Base-by-base conservation (phyloP, 2,797 vertebrate species). In the Sebastes taczanowskii region DNA sequence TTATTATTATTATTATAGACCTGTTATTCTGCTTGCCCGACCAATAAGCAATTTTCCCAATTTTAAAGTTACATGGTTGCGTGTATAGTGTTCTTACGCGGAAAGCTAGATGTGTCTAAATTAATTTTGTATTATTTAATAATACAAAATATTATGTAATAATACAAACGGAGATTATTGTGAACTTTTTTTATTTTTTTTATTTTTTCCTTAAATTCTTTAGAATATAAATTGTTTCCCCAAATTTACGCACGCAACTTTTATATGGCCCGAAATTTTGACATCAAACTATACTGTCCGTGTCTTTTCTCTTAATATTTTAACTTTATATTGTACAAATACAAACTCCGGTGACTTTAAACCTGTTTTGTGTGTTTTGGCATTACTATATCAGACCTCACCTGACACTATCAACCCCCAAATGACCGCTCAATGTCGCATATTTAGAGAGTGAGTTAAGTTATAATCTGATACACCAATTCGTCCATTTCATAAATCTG, bases 1-100 rank as follows among this genome's bases (percentile, higher is more conserved):
- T 77, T 80, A 80, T 82, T 77, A 89, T 82, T 81, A 85, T 76
- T 87, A 90, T 85, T 84, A 80, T 78, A 71, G 65, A 59, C 42
- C 25, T 74, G 63, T 52, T 78, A 71, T 66, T 74, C 62, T 71
- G 60, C 52, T 30, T 68, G 10, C 10, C 69, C 30, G 7, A 61
- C 25, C 27, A 56, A 72, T 42, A 23, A 65, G 42, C 10, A 58
- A 53, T 64, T 80, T 76, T 29, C 22, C 2, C 65, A 30, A 27
- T 72, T 70, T 76, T 3, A 20, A 82, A 79, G 9, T 71, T 14
- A 22, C 27, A 30, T 82, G 53, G 27, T 77, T 76, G 55, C 46
- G 55, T 82, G 52, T 65, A 8, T 49, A n/a, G 2, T 29, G 29
- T 38, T 3, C 13, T 35, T 34, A 67, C 7, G 34, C 74, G 38